Conservation (phyloP, 2,797 vertebrate genomes). For the Hoplostethus mediterraneus region DNA sequence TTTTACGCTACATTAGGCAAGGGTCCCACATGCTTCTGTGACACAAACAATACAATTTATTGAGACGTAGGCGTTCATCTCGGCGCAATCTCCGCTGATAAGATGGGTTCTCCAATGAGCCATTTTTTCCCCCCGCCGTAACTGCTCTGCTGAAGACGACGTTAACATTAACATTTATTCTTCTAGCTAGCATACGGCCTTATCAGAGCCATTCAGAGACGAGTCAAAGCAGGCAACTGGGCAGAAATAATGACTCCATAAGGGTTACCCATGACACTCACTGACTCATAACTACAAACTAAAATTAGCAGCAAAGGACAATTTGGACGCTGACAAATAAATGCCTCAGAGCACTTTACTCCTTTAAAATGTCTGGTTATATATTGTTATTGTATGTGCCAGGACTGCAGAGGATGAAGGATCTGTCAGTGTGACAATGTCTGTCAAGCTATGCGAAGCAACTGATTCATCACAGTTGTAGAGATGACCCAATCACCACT, state of each 20-base stretch:
- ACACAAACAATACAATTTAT: conserved; percentile 82
- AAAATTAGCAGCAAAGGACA: conserved; percentile 20
- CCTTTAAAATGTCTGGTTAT: neutral
- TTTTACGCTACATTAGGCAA: conserved; percentile 84
- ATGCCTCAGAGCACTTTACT: neutral
- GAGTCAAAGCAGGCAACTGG: conserved; percentile 49
- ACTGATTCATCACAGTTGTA: conserved; percentile 70
- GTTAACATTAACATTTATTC: conserved; percentile 64
- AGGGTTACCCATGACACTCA: conserved; percentile 42
- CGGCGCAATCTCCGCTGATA: conserved; percentile 68
- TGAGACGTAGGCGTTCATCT: conserved; percentile 68
- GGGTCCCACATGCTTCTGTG: conserved; percentile 75
- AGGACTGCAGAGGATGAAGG: neutral
- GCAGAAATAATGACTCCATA: conserved; percentile 51
- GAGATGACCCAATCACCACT: conserved; percentile 57
- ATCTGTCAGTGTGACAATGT: conserved; percentile 34
- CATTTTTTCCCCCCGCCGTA: conserved; percentile 15
- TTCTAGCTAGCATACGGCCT: conserved; percentile 50
- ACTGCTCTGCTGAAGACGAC: conserved; percentile 54
- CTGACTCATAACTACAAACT: conserved; percentile 9
- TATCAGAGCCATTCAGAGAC: conserved; percentile 55
- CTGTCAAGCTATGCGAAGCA: conserved; percentile 27
- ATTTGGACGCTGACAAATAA: conserved; percentile 15
- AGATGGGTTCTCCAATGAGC: conserved; percentile 58
- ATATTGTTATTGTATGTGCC: conserved; percentile 20